These are phyloP conservation scores for Cylloceria caligata DNA, from an alignment of 2,888 invertebrate species.

Conservation along the genomic window DNA sequence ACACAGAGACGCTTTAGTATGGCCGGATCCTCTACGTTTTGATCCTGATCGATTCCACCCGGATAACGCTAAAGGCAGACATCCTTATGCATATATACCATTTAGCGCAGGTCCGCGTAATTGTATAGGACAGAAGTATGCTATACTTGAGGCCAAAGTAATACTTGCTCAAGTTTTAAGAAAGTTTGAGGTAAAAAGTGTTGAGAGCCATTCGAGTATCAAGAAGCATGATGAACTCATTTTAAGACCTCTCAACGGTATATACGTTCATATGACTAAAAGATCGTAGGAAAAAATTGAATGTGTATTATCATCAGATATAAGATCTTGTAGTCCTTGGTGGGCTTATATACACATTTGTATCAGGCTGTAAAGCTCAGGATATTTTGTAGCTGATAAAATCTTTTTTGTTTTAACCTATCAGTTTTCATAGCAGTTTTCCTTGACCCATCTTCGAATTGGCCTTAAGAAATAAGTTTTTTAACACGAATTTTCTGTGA, in stretches of 20 bases:
- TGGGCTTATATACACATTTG: too few species aligned
- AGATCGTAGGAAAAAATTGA: neutral
- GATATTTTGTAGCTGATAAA: too few species aligned
- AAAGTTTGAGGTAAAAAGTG: slow-evolving; percentile 4
- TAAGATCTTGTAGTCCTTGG: too few species aligned
- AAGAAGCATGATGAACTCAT: slow-evolving; percentile 6
- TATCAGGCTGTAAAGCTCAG: too few species aligned
- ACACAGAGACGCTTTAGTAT: slow-evolving; percentile 85
- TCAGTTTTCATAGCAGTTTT: too few species aligned
- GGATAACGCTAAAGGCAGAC: slow-evolving; percentile 77
- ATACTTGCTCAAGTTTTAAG: neutral
- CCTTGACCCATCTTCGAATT: too few species aligned
- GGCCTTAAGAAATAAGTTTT: too few species aligned
- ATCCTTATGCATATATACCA: slow-evolving; percentile 79
- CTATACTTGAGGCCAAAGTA: slow-evolving; percentile 73
- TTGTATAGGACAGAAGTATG: slow-evolving; percentile 79
- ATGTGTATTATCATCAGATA: too few species aligned
- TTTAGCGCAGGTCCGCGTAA: slow-evolving; percentile 81
- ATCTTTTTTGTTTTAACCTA: too few species aligned
- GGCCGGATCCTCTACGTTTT: slow-evolving; percentile 85
- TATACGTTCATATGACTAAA: neutral
- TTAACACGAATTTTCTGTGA: too few species aligned
- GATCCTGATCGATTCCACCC: slow-evolving; percentile 84
- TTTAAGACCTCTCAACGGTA: neutral
- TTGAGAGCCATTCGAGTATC: slow-evolving; percentile 1